phyloP scores from a whole-genome alignment of 2,113 vertebrate species.

The Caranx ignobilis region DNA sequence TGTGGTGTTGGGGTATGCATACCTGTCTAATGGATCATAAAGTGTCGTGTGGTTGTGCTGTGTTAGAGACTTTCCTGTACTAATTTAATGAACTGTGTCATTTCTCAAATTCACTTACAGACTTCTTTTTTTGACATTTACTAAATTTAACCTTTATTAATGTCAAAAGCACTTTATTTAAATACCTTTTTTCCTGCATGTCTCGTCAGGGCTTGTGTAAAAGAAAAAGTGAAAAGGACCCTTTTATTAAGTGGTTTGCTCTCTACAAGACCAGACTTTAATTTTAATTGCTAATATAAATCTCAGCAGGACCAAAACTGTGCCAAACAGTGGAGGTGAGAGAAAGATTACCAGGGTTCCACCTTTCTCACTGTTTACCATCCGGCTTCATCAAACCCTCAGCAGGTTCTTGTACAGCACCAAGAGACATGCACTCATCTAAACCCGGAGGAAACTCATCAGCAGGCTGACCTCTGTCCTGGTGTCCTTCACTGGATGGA shows the following conservation, averaged over 20 bases:
- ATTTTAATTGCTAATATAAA: slow-evolving; percentile 76
- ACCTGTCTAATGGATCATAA: background rate
- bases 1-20: background rate
- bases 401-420: slow-evolving; percentile 28
- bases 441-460: slow-evolving; percentile 48
- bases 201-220: background rate
- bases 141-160: background rate
- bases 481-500: slow-evolving; percentile 2
- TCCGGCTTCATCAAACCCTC: slow-evolving; percentile 63
- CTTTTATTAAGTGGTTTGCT: slow-evolving; percentile 7
- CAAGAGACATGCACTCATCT: slow-evolving; percentile 14
- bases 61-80: slow-evolving; percentile 1
- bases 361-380: slow-evolving; percentile 59
- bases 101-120: background rate
- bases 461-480: slow-evolving; percentile 20
- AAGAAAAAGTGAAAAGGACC: background rate
- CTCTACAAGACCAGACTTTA: slow-evolving; percentile 42
- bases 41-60: background rate
- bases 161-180: background rate
- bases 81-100: background rate
- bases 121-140: background rate
- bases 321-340: slow-evolving; percentile 59
- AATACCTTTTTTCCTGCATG: background rate
- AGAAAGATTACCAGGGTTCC: slow-evolving; percentile 56
- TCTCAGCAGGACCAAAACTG: slow-evolving; percentile 66